A percentile compares a stretch with the other conserved stretches of the same genome.
Conservation (phyloP, 1,140 invertebrate genomes). For the Charaxes varanes region DNA sequence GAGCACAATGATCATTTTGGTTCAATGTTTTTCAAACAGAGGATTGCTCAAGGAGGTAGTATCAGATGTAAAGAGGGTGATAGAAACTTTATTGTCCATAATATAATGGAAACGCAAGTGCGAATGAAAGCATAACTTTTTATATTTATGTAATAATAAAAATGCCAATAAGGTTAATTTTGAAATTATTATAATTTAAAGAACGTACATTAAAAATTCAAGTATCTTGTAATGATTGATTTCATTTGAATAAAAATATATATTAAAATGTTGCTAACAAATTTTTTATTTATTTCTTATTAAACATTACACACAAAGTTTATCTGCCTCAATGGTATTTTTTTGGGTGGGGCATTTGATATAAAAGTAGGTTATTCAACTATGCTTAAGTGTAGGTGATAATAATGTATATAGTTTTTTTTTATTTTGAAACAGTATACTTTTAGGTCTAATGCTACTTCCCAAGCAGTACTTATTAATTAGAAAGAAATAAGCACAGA, state of each 20-base stretch:
- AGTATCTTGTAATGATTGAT: conserved; percentile 69
- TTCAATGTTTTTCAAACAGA: conserved; percentile 38
- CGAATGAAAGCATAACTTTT: conserved; percentile 48
- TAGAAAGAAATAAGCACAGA: no score
- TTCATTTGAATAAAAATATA: conserved; percentile 73
- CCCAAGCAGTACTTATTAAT: no score
- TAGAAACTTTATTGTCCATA: conserved; percentile 50
- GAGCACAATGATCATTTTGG: conserved; percentile 63
- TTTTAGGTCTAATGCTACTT: no score
- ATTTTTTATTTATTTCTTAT: conserved; percentile 35
- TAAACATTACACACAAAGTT: background rate
- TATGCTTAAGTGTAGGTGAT: no score
- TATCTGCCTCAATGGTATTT: background rate
- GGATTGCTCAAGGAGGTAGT: conserved; percentile 53
- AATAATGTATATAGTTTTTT: no score
- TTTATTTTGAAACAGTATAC: no score
- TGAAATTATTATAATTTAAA: conserved; percentile 71
- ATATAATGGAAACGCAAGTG: conserved; percentile 49
- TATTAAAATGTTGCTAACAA: conserved; percentile 72
- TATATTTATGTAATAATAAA: conserved; percentile 60
- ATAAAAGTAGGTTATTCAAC: no score
- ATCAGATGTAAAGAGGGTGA: conserved; percentile 20
- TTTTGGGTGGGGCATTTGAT: conserved; percentile 5
- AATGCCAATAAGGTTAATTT: conserved; percentile 64
- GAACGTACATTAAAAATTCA: conserved; percentile 63